These are phyloP conservation scores for Drosophila repletoides DNA, from an alignment of 1,140 invertebrate genomes.

Conservation along the genomic window DNA sequence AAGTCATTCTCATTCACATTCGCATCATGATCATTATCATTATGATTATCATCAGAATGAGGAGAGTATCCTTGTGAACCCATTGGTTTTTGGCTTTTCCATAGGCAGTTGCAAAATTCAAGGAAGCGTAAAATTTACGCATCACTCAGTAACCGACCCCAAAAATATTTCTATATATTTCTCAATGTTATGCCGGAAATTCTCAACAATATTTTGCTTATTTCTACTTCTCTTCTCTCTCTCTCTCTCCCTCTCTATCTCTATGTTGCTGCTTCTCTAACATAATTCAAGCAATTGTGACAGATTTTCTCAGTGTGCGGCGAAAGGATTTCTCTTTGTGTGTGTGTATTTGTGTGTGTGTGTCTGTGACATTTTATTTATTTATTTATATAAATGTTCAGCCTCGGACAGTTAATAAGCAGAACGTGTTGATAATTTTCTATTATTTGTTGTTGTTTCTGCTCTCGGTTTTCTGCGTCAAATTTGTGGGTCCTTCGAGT, in stretches of 20 bases:
- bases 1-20: constrained; percentile 54
- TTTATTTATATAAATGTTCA: constrained; percentile 37
- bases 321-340: constrained; percentile 52
- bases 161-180: constrained; percentile 51
- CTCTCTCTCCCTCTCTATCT: neutral
- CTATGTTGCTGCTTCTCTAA: neutral
- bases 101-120: constrained; percentile 27
- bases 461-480: constrained; percentile 9
- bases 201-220: constrained; percentile 52
- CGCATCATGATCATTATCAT: constrained; percentile 34
- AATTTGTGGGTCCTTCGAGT: constrained; percentile 28
- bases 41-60: constrained; percentile 18
- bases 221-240: neutral
- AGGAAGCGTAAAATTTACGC: constrained; percentile 59
- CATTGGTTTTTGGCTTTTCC: constrained; percentile 13
- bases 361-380: constrained; percentile 39
- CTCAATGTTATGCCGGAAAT: constrained; percentile 47
- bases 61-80: constrained; percentile 15
- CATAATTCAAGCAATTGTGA: constrained; percentile 59
- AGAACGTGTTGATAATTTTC: constrained; percentile 67
- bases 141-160: constrained; percentile 12
- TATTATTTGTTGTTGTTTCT: neutral
- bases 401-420: constrained; percentile 59
- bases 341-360: too few species aligned
- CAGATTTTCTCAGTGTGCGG: constrained; percentile 33